phyloP scores from a whole-genome alignment of 2,888 invertebrate genomes.

The Lycia hirtaria region DNA sequence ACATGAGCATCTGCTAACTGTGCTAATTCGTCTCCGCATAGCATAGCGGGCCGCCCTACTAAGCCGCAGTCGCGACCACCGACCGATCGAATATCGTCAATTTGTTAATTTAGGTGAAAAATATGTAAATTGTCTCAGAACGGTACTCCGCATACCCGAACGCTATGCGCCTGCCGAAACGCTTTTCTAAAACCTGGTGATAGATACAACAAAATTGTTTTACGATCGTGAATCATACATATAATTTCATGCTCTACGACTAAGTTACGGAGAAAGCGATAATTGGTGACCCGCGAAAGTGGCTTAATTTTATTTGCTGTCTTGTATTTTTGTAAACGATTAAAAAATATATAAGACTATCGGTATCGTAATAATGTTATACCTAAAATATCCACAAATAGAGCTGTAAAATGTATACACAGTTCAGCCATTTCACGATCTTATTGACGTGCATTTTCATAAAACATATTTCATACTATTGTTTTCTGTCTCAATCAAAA shows the following conservation, averaged over 20 bases:
- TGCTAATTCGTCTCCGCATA: slow-evolving; percentile 34
- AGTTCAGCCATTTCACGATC: neutral
- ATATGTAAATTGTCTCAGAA: slow-evolving; percentile 38
- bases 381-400: no score
- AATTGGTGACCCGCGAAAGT: slow-evolving; percentile 33
- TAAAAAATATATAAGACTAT: neutral
- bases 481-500: no score
- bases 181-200: slow-evolving; percentile 28
- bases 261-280: slow-evolving; percentile 36
- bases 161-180: slow-evolving; percentile 11
- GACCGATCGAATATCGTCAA: slow-evolving; percentile 33
- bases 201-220: slow-evolving; percentile 31
- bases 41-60: slow-evolving; percentile 40
- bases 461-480: neutral
- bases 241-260: slow-evolving; percentile 36
- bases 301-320: slow-evolving; percentile 9
- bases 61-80: slow-evolving; percentile 13
- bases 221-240: slow-evolving; percentile 35
- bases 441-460: no score
- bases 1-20: slow-evolving; percentile 26
- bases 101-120: slow-evolving; percentile 39
- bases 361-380: no score
- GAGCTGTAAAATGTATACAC: neutral
- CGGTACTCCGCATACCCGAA: slow-evolving; percentile 35
- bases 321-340: neutral